Evolutionary conservation across 1,140 invertebrate genomes (phyloP).

Genomic region (Monomorium pharaonis): DNA sequence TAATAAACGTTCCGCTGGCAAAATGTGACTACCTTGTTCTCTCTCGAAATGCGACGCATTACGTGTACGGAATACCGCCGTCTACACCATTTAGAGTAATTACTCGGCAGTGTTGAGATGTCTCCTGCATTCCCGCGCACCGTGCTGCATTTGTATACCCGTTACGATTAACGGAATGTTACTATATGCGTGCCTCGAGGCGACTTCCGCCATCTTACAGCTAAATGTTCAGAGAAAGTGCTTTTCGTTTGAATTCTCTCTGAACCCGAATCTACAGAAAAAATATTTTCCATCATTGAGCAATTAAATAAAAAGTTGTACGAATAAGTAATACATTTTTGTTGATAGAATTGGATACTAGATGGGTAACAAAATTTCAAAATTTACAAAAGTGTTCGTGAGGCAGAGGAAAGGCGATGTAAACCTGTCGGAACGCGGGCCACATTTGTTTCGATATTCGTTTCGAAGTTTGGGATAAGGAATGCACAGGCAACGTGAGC

Average conservation of each 20-base stretch:
- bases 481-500: conserved; percentile 50
- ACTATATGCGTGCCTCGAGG: conserved; percentile 4
- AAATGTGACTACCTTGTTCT: conserved; percentile 53
- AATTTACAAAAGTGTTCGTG: neutral
- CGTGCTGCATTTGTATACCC: conserved; percentile 43
- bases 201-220: neutral
- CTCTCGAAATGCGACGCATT: conserved; percentile 55
- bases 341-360: neutral
- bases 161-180: conserved; percentile 49
- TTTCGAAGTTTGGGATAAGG: neutral
- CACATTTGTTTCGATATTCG: conserved; percentile 4
- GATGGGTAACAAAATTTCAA: neutral
- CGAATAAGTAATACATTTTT: neutral
- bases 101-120: conserved; percentile 53
- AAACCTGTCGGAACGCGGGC: conserved; percentile 29
- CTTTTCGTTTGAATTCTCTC: neutral
- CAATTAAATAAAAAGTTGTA: neutral
- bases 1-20: conserved; percentile 50
- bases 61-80: conserved; percentile 54
- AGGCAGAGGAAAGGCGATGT: neutral
- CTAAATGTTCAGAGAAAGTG: neutral
- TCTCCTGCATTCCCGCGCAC: conserved; percentile 37
- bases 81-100: conserved; percentile 57
- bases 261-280: neutral
- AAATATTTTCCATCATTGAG: neutral